Base-by-base conservation (phyloP, 2,888 invertebrate species). In the Cerceris ruficornis region DNA sequence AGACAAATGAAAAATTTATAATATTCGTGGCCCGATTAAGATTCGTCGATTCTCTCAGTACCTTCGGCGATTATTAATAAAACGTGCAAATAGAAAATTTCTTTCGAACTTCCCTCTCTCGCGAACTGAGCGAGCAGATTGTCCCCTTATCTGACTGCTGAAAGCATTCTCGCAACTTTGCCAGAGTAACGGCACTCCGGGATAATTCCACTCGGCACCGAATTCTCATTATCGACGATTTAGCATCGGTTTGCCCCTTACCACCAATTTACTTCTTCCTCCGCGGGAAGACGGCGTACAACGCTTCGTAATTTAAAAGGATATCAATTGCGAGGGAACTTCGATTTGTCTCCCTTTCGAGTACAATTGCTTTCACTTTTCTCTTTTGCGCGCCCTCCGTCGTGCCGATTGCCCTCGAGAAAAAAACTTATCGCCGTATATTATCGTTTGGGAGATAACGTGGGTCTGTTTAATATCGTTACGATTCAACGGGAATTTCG, bases 141-240 rank as follows among this genome's bases (percentile, higher is more conserved):
- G 67, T 66, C 41, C 59, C 46, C 43, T 49, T 59, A 69, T 64
- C 54, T 49, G 57, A 9, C 28, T 41, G 57, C n/a, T 41, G 66
- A 64, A 69, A 71, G 55, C 57, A 41, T 73, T 57, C 64, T 46
- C 52, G 59, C 65, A 15, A 46, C 67, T 72, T n/a, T 68, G 67
- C 69, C 54, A 67, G 52, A 49, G 41, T 39, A 60, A 67, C 54
- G 55, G 64, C 55, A 58, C 65, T 77, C 64, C n/a, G 17, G 59
- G 55, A 81, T 81, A 81, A 85, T 76, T 81, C 70, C 57, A 43
- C 58, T 69, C 68, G 49, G 28, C 71, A 69, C 62, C 70, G 57
- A 77, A 83, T 83, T 83, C 69, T 80, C 77, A 77, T 83, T 84
- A 84, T 83, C 78, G 72, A 79, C 77, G 76, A 79, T 80, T 79